A percentile compares a stretch with the other conserved stretches of the same genome.
These are phyloP conservation scores for Homalodisca vitripennis DNA, from an alignment of 1,140 invertebrate genomes.

Conservation along the genomic window DNA sequence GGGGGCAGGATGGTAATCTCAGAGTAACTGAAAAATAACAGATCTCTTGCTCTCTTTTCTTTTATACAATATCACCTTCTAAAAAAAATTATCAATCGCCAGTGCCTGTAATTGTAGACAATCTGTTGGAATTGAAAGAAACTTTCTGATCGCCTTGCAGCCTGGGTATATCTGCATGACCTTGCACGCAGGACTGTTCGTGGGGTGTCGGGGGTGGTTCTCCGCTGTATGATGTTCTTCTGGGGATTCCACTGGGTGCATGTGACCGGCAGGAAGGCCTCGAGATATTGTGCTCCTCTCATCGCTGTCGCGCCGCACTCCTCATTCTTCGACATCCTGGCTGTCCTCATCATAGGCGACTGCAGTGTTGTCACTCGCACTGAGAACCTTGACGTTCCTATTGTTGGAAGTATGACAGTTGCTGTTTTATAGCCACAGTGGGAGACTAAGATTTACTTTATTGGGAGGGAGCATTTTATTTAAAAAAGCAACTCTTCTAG, in stretches of 20 bases:
- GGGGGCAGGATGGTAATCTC: no score
- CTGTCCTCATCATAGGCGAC: constrained; percentile 73
- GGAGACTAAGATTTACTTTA: not conserved
- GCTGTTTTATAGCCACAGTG: no score
- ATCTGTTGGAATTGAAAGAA: no score
- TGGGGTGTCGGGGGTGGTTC: not conserved
- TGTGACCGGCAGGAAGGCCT: constrained; percentile 70
- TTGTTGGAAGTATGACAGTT: constrained; percentile 87
- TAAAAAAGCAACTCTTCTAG: no score
- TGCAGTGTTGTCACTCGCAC: constrained; percentile 77
- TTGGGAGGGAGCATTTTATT: no score
- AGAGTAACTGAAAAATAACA: no score
- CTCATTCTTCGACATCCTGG: constrained; percentile 81
- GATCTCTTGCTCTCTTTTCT: no score
- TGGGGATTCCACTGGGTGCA: constrained; percentile 78
- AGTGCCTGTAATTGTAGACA: no score
- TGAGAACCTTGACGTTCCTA: constrained; percentile 72
- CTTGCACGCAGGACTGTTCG: not conserved
- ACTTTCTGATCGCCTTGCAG: no score
- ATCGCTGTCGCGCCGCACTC: constrained; percentile 82
- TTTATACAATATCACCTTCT: no score
- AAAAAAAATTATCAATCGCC: no score
- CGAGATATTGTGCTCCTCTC: constrained; percentile 72
- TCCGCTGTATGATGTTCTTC: constrained; percentile 63
- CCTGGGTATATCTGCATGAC: no score